Evolutionary conservation across 2,797 vertebrate species (phyloP), one percentile per base, ranked within the genome.

Genomic region (Gymnothorax javanicus): DNA sequence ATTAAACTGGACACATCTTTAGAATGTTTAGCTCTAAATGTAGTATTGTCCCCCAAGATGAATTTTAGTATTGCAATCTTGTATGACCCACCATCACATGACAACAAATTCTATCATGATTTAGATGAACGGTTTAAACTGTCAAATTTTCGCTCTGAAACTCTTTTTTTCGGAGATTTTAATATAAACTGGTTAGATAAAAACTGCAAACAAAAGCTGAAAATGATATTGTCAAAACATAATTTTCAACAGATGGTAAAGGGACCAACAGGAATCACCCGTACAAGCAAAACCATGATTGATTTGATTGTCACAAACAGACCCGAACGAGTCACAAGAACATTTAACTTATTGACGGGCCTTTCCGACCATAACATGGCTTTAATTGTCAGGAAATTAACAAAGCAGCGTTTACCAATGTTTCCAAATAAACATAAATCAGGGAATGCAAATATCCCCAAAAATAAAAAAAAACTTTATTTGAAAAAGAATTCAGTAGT

Each of bases 61-160:
- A 86, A 77, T 86, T 77, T 79, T 73, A 85, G 57, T 13, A 59
- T 13, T 59, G 57, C 13, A 59, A 59, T 59, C 57, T 13, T 86
- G 73, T 86, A 81, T n/a, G 60, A 86, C 52, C 85, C 85, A 82
- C 33, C 85, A 82, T 81, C 85, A 60, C 73, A 86, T 79, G 85
- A 86, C 15, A 15, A 64, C 7, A 67, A 43, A 62, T 67, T 82
- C 15, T 67, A 86, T 82, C 20, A 86, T 82, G 58, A 82, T 2
- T 27, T 86, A 54, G 85, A 86, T 54, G 50, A 86, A 82, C 25
- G 82, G 85, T n/a, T 86, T 82, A 64, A 86, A 86, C 59, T 62
- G 33, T 25, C 17, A 86, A 82, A 64, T 59, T 57, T 4, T 71
- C 52, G 23, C 20, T 50, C 75, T 79, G 85, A 79, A 71, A 60